Base-by-base conservation (phyloP, 2,113 vertebrate genomes). In the Oncorhynchus tshawytscha region DNA sequence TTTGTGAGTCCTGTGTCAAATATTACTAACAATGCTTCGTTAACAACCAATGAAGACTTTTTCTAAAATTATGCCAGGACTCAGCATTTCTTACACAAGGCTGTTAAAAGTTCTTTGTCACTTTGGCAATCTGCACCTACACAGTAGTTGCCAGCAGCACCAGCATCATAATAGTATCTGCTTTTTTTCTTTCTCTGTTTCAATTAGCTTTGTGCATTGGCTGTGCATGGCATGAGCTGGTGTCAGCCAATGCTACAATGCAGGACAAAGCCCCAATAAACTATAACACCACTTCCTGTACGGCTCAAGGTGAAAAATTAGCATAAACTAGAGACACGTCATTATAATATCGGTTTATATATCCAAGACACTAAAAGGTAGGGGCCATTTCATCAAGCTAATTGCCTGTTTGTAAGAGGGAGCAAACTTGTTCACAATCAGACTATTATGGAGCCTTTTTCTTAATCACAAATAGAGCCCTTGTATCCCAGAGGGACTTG, bases 381-480 rank as follows among this genome's bases (percentile, higher is more conserved):
- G 91, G 92, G 92, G 92, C 94, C 92, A 94, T 97, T 97, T 96
- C 96, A 98, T 98, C 96, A 98, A 96, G 95, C 96, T 97, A 98
- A 98, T 98, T 98, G 96, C 95, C 95, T 96, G 95, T 96, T 95
- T 95, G 95, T 96, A 94, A 96, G 94, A 94, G 94, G 94, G 95
- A 96, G 95, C 95, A 96, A 98, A 97, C 95, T 97, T 92, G 97
- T 94, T 93, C 91, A 94, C 94, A 95, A 94, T 95, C 95, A 95
- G 95, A 96, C 95, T 96, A 95, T 96, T 96, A 98, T 89, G 90
- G 93, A 95, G 91, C 94, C 95, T 97, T 96, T 97, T 97, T 97
- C 39, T 11, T 45, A 45, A 45, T 45, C 96, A 98, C 97, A 98
- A 97, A 97, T 97, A 95, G 94, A 95, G 95, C 94, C 93, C 93